Evolutionary conservation across 53 echinoderm and acorn worm species (phyloP).

Genomic region (Glandiceps talaboti): DNA sequence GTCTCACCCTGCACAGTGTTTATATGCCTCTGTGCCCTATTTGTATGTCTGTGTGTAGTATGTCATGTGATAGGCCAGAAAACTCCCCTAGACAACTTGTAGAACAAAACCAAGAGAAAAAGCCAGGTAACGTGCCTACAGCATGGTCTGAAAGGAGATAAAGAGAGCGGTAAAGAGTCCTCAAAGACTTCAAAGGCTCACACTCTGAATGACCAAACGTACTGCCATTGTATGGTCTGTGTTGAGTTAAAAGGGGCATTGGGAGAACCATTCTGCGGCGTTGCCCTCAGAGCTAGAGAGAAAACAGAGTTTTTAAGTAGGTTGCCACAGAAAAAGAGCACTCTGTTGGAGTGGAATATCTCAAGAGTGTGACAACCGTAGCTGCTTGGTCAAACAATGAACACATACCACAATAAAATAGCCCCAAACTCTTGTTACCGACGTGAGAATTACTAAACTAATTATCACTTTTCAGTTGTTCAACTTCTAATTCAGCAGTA

Average conservation of each 20-base stretch:
- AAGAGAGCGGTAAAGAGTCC: background rate
- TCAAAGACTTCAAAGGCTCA: background rate
- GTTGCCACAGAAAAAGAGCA: background rate
- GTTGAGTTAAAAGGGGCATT: background rate
- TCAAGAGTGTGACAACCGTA: background rate
- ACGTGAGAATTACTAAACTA: background rate
- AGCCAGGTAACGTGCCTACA: slow-evolving; percentile 1
- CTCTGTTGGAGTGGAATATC: background rate
- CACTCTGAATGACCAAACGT: background rate
- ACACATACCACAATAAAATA: background rate
- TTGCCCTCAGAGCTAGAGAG: background rate
- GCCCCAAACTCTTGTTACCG: background rate
- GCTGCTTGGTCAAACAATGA: background rate
- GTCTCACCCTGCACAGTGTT: background rate
- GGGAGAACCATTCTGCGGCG: background rate
- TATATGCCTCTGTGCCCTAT: background rate
- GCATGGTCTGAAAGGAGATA: background rate
- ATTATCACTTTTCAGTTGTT: background rate
- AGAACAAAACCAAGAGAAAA: background rate
- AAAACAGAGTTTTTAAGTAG: background rate
- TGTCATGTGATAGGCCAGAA: background rate
- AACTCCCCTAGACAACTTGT: background rate
- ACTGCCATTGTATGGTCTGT: background rate
- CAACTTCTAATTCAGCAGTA: background rate
- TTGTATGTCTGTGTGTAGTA: background rate